phyloP scores from a whole-genome alignment of 2,113 vertebrate species.

The Geococcyx californianus region DNA sequence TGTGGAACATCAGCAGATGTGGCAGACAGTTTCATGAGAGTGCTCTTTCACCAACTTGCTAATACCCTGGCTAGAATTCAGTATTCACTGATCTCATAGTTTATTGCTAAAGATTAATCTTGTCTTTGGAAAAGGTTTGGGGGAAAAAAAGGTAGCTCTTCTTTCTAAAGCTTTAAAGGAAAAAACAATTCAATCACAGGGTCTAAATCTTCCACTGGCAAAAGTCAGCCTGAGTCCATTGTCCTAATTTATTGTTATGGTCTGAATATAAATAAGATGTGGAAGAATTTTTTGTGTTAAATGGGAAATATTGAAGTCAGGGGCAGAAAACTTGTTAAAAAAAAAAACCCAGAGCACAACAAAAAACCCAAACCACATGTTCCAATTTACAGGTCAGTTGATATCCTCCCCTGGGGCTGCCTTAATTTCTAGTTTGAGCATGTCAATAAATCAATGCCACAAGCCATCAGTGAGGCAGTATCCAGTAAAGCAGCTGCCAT shows the following conservation, averaged over 20 bases:
- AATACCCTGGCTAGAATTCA: neutral
- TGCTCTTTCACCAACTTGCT: conserved; percentile 18
- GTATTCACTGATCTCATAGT: conserved; percentile 32
- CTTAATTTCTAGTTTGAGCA: neutral
- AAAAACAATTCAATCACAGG: neutral
- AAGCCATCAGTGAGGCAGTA: neutral
- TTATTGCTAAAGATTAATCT: neutral
- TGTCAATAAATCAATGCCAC: conserved; percentile 36
- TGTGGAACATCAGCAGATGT: neutral
- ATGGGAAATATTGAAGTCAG: neutral
- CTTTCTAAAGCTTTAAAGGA: neutral
- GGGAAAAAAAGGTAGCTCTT: neutral
- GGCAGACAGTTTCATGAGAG: neutral
- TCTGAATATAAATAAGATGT: neutral
- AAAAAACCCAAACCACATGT: conserved; percentile 30
- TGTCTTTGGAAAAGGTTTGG: neutral
- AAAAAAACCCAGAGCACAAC: neutral
- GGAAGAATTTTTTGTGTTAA: neutral
- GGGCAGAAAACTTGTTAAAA: neutral
- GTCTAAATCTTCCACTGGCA: neutral
- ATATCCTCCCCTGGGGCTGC: conserved; percentile 34
- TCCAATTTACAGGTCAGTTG: conserved; percentile 48
- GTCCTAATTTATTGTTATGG: conserved; percentile 6
- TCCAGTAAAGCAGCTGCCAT: neutral
- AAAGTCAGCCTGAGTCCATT: neutral